A percentile compares a stretch with the other conserved stretches of the same genome.
These are phyloP conservation scores for Urosaurus nigricauda DNA, from an alignment of 2,797 vertebrate species.

Conservation along the genomic window DNA sequence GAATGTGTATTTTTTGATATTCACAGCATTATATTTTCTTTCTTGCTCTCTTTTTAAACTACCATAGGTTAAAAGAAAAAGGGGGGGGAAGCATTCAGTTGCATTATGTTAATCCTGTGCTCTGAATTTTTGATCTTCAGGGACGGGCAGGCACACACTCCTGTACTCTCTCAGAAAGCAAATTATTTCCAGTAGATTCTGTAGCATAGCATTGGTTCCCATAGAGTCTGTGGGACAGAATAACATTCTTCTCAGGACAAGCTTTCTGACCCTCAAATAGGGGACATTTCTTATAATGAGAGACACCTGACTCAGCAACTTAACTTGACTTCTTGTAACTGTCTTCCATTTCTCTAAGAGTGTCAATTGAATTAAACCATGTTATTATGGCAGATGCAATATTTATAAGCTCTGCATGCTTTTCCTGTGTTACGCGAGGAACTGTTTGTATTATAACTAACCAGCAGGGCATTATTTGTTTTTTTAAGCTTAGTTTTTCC, in stretches of 20 bases:
- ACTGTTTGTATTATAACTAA: constrained; percentile 7
- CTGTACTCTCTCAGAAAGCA: not conserved
- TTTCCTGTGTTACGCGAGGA: constrained; percentile 39
- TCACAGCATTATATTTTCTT: too few species aligned
- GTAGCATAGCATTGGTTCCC: too few species aligned
- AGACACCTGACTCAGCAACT: too few species aligned
- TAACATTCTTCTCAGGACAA: too few species aligned
- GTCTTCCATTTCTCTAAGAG: constrained; percentile 47
- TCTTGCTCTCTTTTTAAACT: not conserved
- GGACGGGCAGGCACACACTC: not conserved
- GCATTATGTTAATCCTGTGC: not conserved
- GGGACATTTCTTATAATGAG: too few species aligned
- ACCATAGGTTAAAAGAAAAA: too few species aligned
- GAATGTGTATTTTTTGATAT: not conserved
- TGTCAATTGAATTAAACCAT: constrained; percentile 28
- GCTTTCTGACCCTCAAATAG: too few species aligned
- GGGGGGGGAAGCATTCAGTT: not conserved
- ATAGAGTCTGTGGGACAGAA: too few species aligned
- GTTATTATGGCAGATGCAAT: not conserved
- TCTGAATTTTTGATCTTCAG: not conserved
- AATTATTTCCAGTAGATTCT: too few species aligned
- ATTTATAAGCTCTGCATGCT: constrained; percentile 9
- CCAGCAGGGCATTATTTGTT: constrained; percentile 31
- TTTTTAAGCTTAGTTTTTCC: constrained; percentile 30
- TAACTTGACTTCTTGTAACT: constrained; percentile 50